Conservation (phyloP, 2,888 invertebrate species). For the Stenodera caucasica region DNA sequence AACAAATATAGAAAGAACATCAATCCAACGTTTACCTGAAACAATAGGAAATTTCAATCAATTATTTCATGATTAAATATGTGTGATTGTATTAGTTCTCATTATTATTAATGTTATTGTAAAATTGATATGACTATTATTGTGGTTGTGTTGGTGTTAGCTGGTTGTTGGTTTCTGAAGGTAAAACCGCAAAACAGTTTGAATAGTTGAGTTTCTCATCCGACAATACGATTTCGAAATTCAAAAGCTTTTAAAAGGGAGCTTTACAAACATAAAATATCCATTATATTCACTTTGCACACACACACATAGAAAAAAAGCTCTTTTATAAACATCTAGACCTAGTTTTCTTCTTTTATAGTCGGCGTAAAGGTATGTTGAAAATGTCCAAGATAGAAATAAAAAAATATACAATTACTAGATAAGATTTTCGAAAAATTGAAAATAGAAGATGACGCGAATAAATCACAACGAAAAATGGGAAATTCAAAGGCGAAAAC, state of each 20-base stretch:
- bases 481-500: too few relatives aligned
- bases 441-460: too few relatives aligned
- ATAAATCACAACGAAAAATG: too few relatives aligned
- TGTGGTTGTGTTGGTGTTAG: not conserved
- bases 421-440: too few relatives aligned
- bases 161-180: not conserved
- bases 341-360: too few relatives aligned
- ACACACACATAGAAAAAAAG: not conserved
- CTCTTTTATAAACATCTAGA: not conserved
- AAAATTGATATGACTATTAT: not conserved
- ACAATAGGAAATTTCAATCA: not conserved
- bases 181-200: not conserved
- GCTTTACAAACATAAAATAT: slow-evolving; percentile 28
- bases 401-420: too few relatives aligned
- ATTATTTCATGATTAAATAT: not conserved
- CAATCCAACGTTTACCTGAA: not conserved
- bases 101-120: not conserved
- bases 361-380: too few relatives aligned
- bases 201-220: slow-evolving; percentile 15
- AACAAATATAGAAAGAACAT: too few relatives aligned
- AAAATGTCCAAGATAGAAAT: too few relatives aligned
- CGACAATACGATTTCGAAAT: slow-evolving; percentile 20
- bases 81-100: not conserved
- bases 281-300: slow-evolving; percentile 25
- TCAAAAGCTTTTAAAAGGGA: slow-evolving; percentile 19